phyloP scores from a whole-genome alignment of 2,113 vertebrate species.

The Herpailurus yagouaroundi region DNA sequence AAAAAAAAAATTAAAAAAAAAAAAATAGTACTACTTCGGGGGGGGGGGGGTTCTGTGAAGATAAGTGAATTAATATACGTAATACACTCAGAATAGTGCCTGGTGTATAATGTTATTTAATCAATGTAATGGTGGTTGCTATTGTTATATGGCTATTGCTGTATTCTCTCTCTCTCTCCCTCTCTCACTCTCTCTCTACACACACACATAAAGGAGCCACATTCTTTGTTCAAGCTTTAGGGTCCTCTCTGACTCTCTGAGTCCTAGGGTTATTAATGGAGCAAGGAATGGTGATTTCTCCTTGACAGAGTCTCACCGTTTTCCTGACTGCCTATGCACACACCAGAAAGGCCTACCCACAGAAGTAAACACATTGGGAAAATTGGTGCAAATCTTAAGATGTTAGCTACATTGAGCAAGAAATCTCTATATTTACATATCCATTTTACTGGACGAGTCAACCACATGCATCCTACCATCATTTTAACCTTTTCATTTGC shows the following conservation, averaged over 20 bases:
- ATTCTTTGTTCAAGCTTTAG: conserved; percentile 28
- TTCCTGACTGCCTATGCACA: not conserved
- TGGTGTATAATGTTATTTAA: not conserved
- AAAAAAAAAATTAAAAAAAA: no score
- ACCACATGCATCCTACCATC: not conserved
- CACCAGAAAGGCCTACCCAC: not conserved
- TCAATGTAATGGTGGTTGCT: not conserved
- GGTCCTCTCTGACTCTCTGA: not conserved
- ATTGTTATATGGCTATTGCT: not conserved
- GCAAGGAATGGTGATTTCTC: not conserved
- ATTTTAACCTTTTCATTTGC: conserved; percentile 28
- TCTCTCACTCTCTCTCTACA: no score
- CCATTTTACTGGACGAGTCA: not conserved
- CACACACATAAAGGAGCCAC: not conserved
- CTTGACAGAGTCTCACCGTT: not conserved
- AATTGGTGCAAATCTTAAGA: not conserved
- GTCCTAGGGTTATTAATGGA: not conserved
- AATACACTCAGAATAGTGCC: conserved; percentile 23
- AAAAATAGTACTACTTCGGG: not conserved
- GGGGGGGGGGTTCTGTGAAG: not conserved
- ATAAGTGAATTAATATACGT: conserved; percentile 2
- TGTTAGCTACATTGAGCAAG: not conserved
- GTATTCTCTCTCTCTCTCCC: not conserved
- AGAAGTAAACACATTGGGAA: not conserved
- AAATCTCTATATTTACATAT: not conserved